A percentile compares a stretch with the other conserved stretches of the same genome.
phyloP scores from a whole-genome alignment of 2,113 vertebrate genomes.

The Myanophis thanlyinensis region DNA sequence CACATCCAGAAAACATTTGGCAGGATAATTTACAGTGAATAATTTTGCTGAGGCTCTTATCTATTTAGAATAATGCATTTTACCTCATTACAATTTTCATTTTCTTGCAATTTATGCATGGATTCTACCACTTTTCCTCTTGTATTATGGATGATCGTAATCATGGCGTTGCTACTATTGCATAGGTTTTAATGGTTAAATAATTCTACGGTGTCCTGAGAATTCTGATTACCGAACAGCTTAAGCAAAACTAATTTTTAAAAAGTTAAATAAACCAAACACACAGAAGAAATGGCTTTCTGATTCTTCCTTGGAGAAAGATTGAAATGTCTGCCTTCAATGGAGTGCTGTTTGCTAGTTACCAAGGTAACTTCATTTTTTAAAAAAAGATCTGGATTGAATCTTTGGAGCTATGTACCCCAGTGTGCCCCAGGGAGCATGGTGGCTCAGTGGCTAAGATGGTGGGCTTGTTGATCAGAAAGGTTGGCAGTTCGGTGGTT shows the following conservation, averaged over 20 bases:
- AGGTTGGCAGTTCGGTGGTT: too few species aligned
- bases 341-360: conserved; percentile 56
- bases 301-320: conserved; percentile 17
- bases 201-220: background rate
- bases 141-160: background rate
- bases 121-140: background rate
- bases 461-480: too few species aligned
- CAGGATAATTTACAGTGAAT: background rate
- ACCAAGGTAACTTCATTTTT: conserved; percentile 55
- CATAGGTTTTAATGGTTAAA: background rate
- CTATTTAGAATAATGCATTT: background rate
- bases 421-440: too few species aligned
- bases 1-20: background rate
- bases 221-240: background rate
- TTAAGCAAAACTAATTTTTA: background rate
- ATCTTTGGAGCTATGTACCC: conserved; percentile 43
- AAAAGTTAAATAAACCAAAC: background rate
- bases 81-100: background rate
- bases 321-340: conserved; percentile 4
- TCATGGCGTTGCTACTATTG: background rate
- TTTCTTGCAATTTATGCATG: background rate
- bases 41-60: background rate
- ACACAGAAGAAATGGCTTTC: background rate
- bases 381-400: conserved; percentile 12
- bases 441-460: too few species aligned